These are phyloP conservation scores for Zosterops japonicus DNA, from an alignment of 2,113 vertebrate species.

Conservation along the genomic window DNA sequence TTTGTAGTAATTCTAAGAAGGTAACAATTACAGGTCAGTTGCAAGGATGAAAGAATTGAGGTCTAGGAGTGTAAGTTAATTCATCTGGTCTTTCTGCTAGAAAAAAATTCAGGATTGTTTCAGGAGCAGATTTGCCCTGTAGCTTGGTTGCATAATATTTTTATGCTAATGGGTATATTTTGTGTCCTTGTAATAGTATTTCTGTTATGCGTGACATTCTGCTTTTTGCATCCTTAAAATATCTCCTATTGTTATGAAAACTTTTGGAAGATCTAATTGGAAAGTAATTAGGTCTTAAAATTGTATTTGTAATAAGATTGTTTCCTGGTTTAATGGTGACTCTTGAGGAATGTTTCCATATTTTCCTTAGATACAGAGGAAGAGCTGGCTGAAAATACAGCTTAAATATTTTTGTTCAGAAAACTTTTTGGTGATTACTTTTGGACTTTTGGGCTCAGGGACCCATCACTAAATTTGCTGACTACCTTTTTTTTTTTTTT, in stretches of 20 bases:
- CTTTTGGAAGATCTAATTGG: not conserved
- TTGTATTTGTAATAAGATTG: not conserved
- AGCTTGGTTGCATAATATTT: not conserved
- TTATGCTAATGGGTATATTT: not conserved
- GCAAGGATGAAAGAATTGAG: slow-evolving; percentile 35
- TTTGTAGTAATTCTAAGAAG: not conserved
- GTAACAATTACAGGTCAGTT: slow-evolving; percentile 14
- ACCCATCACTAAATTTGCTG: not conserved
- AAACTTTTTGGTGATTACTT: not conserved
- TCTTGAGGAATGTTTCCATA: not conserved
- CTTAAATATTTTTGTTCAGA: not conserved
- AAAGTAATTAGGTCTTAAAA: not conserved
- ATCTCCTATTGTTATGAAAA: not conserved
- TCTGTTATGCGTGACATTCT: not conserved
- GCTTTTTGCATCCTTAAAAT: not conserved
- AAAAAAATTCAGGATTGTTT: not conserved
- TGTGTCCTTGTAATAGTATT: not conserved
- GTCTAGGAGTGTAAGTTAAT: not conserved
- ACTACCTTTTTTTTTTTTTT: not conserved
- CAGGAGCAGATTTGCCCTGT: not conserved
- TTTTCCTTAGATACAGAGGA: not conserved
- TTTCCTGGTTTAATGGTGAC: not conserved
- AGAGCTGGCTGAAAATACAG: not conserved
- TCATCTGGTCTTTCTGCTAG: not conserved
- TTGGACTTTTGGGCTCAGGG: not conserved